Percentiles rank a stretch among this genome's conserved stretches.
Evolutionary conservation across 2,797 vertebrate species (phyloP).

Genomic region (Coluber constrictor): DNA sequence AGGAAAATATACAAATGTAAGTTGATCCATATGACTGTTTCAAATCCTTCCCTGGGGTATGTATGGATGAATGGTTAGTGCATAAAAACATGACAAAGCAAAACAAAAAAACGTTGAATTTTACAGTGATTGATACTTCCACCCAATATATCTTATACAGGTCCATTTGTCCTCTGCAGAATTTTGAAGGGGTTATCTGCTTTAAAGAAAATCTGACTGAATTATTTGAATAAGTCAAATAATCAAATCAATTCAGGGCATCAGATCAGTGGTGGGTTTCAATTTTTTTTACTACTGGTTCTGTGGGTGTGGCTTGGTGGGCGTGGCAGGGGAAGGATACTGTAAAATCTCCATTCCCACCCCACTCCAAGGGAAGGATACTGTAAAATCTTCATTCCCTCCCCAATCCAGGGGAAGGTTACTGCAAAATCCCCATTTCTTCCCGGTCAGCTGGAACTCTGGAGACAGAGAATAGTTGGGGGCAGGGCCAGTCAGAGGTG

Average conservation of each 20-base stretch:
- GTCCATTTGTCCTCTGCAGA: background rate
- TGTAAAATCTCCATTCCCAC: too few species aligned
- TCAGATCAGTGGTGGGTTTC: too few species aligned
- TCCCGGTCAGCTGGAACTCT: too few species aligned
- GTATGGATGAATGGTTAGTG: background rate
- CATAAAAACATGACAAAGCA: background rate
- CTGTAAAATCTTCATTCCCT: too few species aligned
- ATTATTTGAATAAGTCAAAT: background rate
- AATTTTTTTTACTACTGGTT: too few species aligned
- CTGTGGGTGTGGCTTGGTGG: too few species aligned
- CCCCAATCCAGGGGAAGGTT: too few species aligned
- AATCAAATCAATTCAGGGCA: background rate
- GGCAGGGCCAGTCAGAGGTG: too few species aligned
- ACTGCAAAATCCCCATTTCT: too few species aligned
- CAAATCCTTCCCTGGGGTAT: background rate
- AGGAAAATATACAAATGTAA: background rate
- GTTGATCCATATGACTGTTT: fast-evolving
- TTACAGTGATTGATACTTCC: background rate
- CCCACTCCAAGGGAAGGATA: too few species aligned
- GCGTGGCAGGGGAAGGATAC: too few species aligned
- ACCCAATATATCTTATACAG: background rate
- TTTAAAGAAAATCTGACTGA: background rate
- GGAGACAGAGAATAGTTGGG: too few species aligned
- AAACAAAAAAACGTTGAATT: background rate
- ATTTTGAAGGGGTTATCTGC: background rate